Conservation (phyloP, 2,797 vertebrate genomes). For the Ataeniobius toweri region DNA sequence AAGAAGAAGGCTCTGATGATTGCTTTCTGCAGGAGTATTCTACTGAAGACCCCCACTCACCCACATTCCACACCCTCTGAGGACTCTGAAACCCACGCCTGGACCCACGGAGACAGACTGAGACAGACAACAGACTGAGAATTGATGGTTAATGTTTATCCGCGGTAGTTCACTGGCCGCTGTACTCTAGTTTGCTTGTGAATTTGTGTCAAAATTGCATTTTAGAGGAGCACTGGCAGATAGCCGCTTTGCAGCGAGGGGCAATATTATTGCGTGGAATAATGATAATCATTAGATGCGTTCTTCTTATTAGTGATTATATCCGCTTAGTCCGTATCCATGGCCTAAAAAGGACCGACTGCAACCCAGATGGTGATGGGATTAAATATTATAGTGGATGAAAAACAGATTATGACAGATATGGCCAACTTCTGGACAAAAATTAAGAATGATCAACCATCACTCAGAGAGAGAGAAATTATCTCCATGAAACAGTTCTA, state of each 20-base stretch:
- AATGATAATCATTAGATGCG: constrained; percentile 3
- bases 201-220: constrained; percentile 87
- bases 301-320: not conserved
- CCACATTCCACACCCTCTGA: not conserved
- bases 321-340: not conserved
- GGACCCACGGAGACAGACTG: constrained; percentile 53
- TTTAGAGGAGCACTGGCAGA: constrained; percentile 72
- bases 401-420: constrained; percentile 1
- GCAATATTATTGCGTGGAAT: not conserved
- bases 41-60: not conserved
- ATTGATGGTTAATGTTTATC: constrained; percentile 88
- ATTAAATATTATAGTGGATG: not conserved
- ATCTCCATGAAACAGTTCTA: constrained; percentile 32
- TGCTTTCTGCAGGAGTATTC: not conserved
- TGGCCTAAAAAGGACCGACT: not conserved
- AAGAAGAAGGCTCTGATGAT: not conserved
- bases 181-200: constrained; percentile 91
- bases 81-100: constrained; percentile 50
- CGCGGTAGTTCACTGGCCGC: constrained; percentile 82
- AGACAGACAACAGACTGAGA: constrained; percentile 71
- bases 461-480: constrained; percentile 22
- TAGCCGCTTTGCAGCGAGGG: not conserved
- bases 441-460: not conserved
- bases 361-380: not conserved
- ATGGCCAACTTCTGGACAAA: not conserved